Conservation (phyloP, 2,113 vertebrate genomes). For the Rana temporaria region DNA sequence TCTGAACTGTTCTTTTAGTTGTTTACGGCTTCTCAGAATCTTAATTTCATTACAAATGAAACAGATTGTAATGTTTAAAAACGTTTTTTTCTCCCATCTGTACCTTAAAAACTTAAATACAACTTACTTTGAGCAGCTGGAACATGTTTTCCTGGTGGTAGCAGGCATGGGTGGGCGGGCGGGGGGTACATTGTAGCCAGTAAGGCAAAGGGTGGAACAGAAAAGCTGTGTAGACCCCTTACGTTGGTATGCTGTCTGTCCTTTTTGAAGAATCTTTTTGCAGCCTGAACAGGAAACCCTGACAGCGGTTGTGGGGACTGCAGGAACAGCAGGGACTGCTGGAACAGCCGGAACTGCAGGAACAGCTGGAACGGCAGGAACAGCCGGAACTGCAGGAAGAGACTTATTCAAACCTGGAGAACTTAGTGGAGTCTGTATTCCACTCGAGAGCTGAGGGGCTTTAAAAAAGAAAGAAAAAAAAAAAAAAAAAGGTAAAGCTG, state of each 20-base stretch:
- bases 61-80: no score
- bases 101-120: neutral
- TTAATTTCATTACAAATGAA: no score
- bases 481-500: neutral
- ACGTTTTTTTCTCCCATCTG: no score
- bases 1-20: no score
- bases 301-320: conserved; percentile 73
- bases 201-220: conserved; percentile 93
- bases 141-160: conserved; percentile 84
- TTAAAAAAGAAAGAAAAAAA: conserved; percentile 56
- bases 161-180: conserved; percentile 69
- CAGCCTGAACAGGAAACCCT: conserved; percentile 90
- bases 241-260: conserved; percentile 96
- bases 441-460: conserved; percentile 80
- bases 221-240: conserved; percentile 93
- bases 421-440: conserved; percentile 76
- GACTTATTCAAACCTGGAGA: conserved; percentile 75
- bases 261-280: conserved; percentile 90
- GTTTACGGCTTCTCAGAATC: no score
- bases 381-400: conserved; percentile 62
- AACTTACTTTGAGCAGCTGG: conserved; percentile 91
- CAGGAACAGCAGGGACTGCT: neutral
- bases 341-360: conserved; percentile 57
- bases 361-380: conserved; percentile 54
- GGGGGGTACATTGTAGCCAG: conserved; percentile 84